Base-by-base conservation (phyloP, 64 coral and sea anemone species). In the Dendronephthya gigantea region DNA sequence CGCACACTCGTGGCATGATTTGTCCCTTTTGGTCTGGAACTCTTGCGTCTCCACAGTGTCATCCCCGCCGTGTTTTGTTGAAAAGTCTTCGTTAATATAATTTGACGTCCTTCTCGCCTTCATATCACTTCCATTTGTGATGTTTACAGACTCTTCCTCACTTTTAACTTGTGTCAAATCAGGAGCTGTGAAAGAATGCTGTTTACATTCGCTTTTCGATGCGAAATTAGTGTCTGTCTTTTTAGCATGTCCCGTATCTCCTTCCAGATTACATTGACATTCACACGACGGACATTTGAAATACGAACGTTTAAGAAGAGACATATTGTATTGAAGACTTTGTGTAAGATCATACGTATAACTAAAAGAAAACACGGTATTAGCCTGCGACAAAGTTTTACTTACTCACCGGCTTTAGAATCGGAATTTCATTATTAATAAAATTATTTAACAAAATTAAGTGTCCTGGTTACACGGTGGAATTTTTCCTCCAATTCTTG, bases 311-410 rank as follows among this genome's bases (percentile, higher is more conserved):
- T 92, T 25, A 35, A 96, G 15, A 14, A 86, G 89, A 7, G 86
- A 83, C 65, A 96, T 87, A 34, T 92, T 92, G 69, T 89, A 89
- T 10, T 96, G 94, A 3, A 96, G 90, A 15, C 84, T 96, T 58
- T 89, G 82, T 22, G 94, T 96, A 28, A 96, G 65, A 83, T 96
- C 88, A 40, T 96, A 96, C 68, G 91, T 96, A 82, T 96, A 96
- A 48, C 94, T 96, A 19, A 81, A 13, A 84, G 25, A 8, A 33
- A 4, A 79, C 15, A 79, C 13, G 36, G 25, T 16, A 62, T 62
- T 23, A 19, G 25, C 25, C 17, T 7, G 19, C 6, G 55, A 23
- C 25, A 23, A 22, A 62, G 55, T 62, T n/a, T 27, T 5, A 62
- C 55, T n/a, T n/a, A n/a, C n/a, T n/a, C n/a, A n/a, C n/a, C n/a